A percentile compares a stretch with the other conserved stretches of the same genome.
Evolutionary conservation across 2,797 vertebrate genomes (phyloP).

Genomic region (Eptatretus atami): DNA sequence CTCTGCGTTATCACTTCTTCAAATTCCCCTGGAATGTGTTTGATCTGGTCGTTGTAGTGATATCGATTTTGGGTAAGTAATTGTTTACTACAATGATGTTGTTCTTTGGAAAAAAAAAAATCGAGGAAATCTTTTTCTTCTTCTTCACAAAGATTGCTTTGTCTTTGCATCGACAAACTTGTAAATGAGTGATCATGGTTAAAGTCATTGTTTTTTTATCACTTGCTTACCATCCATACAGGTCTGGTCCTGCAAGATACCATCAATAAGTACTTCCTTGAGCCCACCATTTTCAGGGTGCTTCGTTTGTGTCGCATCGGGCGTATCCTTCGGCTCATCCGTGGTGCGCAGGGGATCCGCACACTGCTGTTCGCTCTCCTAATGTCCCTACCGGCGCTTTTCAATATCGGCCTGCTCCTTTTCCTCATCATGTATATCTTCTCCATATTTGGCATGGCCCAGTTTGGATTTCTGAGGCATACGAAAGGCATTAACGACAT

Average conservation of each 20-base stretch:
- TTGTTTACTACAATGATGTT: too few relatives aligned
- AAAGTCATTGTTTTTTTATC: too few relatives aligned
- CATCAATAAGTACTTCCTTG: slow-evolving; percentile 2
- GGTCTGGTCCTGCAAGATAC: background rate
- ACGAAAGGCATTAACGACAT: slow-evolving; percentile 2
- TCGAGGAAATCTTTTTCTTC: too few relatives aligned
- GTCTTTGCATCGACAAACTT: too few relatives aligned
- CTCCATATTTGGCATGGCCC: background rate
- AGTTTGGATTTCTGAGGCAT: slow-evolving; percentile 2
- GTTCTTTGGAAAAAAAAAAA: too few relatives aligned
- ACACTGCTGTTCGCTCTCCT: background rate
- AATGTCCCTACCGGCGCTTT: slow-evolving; percentile 2
- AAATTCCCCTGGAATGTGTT: slow-evolving; percentile 1
- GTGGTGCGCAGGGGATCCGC: slow-evolving; percentile 3
- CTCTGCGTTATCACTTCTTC: slow-evolving; percentile 2
- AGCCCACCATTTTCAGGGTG: slow-evolving; percentile 3
- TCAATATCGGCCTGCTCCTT: slow-evolving; percentile 4
- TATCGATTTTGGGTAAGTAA: slow-evolving; percentile 1
- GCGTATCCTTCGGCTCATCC: background rate
- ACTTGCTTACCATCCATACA: background rate
- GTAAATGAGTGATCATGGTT: too few relatives aligned
- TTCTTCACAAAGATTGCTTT: too few relatives aligned
- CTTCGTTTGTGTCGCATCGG: background rate
- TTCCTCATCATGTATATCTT: slow-evolving; percentile 5
- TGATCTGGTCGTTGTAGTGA: background rate